Percentiles rank a stretch among this genome's conserved stretches.
Conservation (phyloP, 2,113 vertebrate species). For the Hydropotes inermis region DNA sequence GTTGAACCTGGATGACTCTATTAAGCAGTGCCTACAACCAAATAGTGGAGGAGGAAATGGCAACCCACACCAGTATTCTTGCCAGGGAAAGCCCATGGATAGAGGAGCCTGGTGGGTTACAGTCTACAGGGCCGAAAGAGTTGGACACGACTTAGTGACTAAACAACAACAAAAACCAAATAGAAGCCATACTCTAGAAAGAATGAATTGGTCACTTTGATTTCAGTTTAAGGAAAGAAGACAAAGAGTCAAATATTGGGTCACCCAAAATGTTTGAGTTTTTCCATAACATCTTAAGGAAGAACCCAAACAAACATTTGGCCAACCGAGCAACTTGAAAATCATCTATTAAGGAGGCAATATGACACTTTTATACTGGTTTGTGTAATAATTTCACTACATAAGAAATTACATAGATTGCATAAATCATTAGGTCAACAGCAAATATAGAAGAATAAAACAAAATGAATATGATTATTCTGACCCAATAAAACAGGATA, state of each 20-base stretch:
- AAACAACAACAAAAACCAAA: background rate
- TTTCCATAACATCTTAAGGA: background rate
- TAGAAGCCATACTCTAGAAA: background rate
- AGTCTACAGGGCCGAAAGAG: background rate
- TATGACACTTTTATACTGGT: slow-evolving; percentile 29
- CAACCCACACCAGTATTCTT: background rate
- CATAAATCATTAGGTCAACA: slow-evolving; percentile 30
- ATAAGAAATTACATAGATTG: slow-evolving; percentile 67
- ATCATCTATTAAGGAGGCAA: background rate
- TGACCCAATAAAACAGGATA: slow-evolving; percentile 41
- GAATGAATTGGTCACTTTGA: background rate
- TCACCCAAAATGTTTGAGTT: background rate
- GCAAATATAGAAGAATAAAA: background rate
- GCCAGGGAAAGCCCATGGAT: background rate
- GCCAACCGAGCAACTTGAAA: background rate
- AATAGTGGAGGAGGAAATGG: background rate
- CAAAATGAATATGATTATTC: slow-evolving; percentile 44
- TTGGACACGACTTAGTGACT: background rate
- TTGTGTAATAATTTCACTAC: slow-evolving; percentile 72
- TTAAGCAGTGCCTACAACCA: background rate
- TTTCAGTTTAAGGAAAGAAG: background rate
- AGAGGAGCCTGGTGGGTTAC: background rate
- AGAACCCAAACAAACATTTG: background rate
- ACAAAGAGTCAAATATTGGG: background rate
- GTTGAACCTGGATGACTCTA: background rate